Percentiles rank a stretch among this genome's conserved stretches.
These are phyloP conservation scores for Molossus molossus DNA, from an alignment of 2,797 vertebrate species.

Conservation along the genomic window DNA sequence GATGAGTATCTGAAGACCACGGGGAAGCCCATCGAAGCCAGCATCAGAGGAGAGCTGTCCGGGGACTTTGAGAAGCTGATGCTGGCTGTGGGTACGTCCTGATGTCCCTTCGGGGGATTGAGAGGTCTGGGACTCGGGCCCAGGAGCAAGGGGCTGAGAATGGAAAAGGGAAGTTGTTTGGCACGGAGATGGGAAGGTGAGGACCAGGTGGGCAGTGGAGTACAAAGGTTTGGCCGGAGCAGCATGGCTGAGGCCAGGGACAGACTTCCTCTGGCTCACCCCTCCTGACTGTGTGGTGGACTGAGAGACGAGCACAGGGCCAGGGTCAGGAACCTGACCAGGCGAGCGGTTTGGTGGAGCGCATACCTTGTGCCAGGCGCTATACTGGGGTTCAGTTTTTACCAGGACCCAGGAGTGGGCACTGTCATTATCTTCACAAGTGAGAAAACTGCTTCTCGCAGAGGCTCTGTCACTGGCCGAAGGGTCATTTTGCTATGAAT, in stretches of 20 bases:
- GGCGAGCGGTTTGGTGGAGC: neutral
- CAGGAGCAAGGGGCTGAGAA: neutral
- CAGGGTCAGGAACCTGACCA: fast-evolving
- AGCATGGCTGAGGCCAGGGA: fast-evolving
- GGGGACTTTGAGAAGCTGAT: slow-evolving; percentile 98
- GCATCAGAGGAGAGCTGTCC: slow-evolving; percentile 96
- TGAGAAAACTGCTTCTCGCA: neutral
- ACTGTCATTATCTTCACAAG: neutral
- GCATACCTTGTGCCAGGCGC: fast-evolving
- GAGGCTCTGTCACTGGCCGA: neutral
- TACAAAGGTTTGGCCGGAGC: neutral
- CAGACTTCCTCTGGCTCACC: neutral
- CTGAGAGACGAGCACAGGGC: neutral
- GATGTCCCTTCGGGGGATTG: neutral
- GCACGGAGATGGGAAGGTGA: neutral
- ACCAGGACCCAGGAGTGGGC: neutral
- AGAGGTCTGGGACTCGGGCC: neutral
- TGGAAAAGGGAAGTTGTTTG: neutral
- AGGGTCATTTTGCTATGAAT: neutral
- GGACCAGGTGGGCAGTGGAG: neutral
- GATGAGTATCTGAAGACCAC: slow-evolving; percentile 95
- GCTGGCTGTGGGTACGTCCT: slow-evolving; percentile 95
- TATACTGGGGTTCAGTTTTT: neutral
- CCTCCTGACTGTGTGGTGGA: neutral
- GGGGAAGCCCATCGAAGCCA: slow-evolving; percentile 95